Conservation (phyloP, 2,797 vertebrate genomes). For the Ceyx erithaca region DNA sequence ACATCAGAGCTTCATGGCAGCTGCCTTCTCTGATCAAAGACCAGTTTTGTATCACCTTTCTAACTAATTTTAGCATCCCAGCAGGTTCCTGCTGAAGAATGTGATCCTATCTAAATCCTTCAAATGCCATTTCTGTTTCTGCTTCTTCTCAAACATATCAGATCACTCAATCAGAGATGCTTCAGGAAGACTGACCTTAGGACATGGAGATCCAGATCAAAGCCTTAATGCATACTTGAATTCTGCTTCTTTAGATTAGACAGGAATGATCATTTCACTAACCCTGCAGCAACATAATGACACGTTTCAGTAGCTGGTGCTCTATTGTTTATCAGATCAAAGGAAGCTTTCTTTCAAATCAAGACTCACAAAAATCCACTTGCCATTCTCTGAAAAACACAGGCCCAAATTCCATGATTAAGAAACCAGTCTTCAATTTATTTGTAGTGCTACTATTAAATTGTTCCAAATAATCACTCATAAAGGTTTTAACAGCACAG, state of each 20-base stretch:
- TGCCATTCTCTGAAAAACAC: background rate
- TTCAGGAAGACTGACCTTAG: background rate
- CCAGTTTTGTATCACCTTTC: background rate
- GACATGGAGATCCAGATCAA: constrained; percentile 14
- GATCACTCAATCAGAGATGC: background rate
- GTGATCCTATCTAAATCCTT: background rate
- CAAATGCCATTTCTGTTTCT: background rate
- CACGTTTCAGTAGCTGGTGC: background rate
- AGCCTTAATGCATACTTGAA: background rate
- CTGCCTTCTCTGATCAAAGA: constrained; percentile 10
- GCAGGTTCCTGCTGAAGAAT: background rate
- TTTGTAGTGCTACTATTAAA: background rate
- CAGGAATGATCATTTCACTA: background rate
- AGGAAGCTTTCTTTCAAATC: background rate
- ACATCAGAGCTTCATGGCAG: background rate
- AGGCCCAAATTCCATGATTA: background rate
- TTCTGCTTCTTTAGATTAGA: background rate
- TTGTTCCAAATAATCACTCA: background rate
- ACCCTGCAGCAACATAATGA: background rate
- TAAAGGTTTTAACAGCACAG: background rate
- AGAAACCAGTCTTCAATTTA: background rate
- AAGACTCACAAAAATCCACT: background rate
- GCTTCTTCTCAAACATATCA: background rate
- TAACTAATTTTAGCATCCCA: constrained; percentile 6
- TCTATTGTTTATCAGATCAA: background rate